Conservation (phyloP, 1,140 invertebrate genomes). For the Chymomyza costata region DNA sequence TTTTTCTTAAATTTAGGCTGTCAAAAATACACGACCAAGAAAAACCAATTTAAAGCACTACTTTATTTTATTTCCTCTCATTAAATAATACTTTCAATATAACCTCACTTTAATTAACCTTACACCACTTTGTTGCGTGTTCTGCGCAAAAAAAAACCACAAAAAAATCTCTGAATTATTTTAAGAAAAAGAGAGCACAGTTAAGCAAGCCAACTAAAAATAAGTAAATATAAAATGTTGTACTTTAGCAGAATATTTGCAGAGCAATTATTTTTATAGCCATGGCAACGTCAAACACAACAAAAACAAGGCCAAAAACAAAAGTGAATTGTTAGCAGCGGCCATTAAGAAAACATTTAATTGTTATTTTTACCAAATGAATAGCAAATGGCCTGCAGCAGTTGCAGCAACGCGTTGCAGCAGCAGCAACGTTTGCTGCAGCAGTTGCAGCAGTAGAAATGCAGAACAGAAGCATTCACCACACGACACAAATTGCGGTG, state of each 20-base stretch:
- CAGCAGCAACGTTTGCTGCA: too few species aligned
- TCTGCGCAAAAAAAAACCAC: too few species aligned
- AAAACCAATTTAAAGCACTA: too few species aligned
- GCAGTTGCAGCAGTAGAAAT: slow-evolving; percentile 32
- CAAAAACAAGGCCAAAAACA: slow-evolving; percentile 47
- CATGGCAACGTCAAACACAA: slow-evolving; percentile 23
- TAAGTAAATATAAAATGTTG: slow-evolving; percentile 64
- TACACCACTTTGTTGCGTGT: too few species aligned
- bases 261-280: slow-evolving; percentile 64
- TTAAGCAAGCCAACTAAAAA: slow-evolving; percentile 51
- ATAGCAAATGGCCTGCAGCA: slow-evolving; percentile 66
- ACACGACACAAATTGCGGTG: slow-evolving; percentile 69
- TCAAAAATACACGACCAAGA: too few species aligned
- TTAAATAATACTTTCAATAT: too few species aligned
- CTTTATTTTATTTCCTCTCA: too few species aligned
- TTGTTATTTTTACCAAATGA: slow-evolving; percentile 73
- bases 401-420: too few species aligned
- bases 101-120: too few species aligned
- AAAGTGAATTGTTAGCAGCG: slow-evolving; percentile 56
- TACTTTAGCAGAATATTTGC: slow-evolving; percentile 67
- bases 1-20: too few species aligned
- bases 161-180: too few species aligned
- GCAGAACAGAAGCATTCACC: neutral
- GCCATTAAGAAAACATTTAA: slow-evolving; percentile 71
- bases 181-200: too few species aligned